Base-by-base conservation (phyloP, 2,113 vertebrate genomes). In the Cynocephalus volans region DNA sequence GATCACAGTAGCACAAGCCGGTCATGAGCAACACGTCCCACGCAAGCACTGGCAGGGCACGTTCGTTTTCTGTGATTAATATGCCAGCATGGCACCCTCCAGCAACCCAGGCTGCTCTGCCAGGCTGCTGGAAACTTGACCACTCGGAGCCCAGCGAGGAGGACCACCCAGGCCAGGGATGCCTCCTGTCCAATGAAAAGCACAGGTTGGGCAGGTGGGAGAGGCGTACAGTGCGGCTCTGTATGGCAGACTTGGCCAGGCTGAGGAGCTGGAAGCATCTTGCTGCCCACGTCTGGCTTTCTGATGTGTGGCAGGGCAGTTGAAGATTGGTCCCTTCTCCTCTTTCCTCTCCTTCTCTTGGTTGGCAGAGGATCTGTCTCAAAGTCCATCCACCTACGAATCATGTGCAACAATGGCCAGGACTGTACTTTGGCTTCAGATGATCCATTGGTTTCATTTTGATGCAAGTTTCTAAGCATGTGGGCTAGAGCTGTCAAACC, bases 371-470 rank as follows among this genome's bases (percentile, higher is more conserved):
- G 19, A 11, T 94, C 73, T 85, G 62, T 84, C 18, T n/a, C 88
- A 28, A 87, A 82, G 64, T 82, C 56, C 88, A 54, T 93, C 92
- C n/a, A 56, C 97, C 88, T 54, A 96, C 92, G 95, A 52, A 83
- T 79, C 89, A 5, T 15, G 8, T 76, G 62, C n/a, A 56, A n/a
- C 28, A 33, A 48, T 3, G 0, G 45, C 62, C 80, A 41, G 64
- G 76, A 76, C 73, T 93, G 87, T 91, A 58, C 97, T 81, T 87
- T 80, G 92, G 93, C 95, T 96, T 95, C 95, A 45, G 56, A 93
- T 70, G 93, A 98, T 97, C 97, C 94, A 96, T 88, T 86, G 90
- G 96, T 97, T 95, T 98, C 97, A 6, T 94, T 97, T 84, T 70
- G 96, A 95, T 97, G 82, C 52, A 92, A 93, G 95, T 97, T 97